These are phyloP conservation scores for Austrofundulus limnaeus DNA, from an alignment of 2,113 vertebrate species.

Conservation along the genomic window DNA sequence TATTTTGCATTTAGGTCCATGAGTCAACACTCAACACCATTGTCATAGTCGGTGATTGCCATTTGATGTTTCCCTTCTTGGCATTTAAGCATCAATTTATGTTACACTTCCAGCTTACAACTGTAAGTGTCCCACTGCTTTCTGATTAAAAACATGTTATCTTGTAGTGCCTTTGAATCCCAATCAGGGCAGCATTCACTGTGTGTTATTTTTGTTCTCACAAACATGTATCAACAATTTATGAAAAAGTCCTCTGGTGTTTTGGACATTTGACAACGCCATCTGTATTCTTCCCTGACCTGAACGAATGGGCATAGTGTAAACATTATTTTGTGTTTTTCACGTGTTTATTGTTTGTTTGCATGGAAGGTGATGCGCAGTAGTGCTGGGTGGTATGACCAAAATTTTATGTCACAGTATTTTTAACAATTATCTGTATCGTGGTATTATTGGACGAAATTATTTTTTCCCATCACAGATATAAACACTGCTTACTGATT, in stretches of 20 bases:
- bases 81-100: constrained; percentile 26
- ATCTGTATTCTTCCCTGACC: constrained; percentile 1
- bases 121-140: constrained; percentile 11
- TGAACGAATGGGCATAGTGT: not conserved
- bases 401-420: no score
- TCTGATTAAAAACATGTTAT: constrained; percentile 36
- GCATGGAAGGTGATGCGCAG: not conserved
- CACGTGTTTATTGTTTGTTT: not conserved
- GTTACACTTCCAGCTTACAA: constrained; percentile 14
- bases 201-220: not conserved
- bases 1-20: not conserved
- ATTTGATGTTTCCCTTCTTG: constrained; percentile 14
- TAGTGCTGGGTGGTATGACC: no score
- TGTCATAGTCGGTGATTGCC: constrained; percentile 7
- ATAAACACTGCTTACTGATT: no score
- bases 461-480: no score
- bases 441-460: no score
- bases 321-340: not conserved
- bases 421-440: no score
- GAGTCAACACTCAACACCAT: constrained; percentile 5
- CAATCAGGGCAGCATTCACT: constrained; percentile 19
- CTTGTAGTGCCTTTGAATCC: constrained; percentile 11
- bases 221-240: constrained; percentile 1
- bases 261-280: constrained; percentile 23
- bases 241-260: not conserved